Evolutionary conservation across 2,888 invertebrate species (phyloP).

Genomic region (Capitulum mitella): DNA sequence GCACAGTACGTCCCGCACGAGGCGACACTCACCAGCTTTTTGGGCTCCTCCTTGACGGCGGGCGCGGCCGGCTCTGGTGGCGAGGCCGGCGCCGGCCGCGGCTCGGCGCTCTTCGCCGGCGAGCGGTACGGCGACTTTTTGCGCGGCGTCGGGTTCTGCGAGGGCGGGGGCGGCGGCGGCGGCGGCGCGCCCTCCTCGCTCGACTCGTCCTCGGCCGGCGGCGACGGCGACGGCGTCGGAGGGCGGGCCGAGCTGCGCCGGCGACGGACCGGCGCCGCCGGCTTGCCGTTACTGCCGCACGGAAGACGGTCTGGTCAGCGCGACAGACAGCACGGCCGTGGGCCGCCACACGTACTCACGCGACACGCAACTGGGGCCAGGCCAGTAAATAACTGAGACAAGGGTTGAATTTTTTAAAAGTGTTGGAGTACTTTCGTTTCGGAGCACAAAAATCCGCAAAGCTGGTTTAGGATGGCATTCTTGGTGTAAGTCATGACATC

Average conservation of each 20-base stretch:
- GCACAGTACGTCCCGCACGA: too few relatives aligned
- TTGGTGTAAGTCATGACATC: too few relatives aligned
- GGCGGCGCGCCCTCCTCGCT: not conserved
- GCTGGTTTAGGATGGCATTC: too few relatives aligned
- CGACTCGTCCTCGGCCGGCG: not conserved
- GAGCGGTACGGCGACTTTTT: slow-evolving; percentile 28
- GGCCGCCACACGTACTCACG: too few relatives aligned
- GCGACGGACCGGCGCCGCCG: not conserved
- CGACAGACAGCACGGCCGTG: too few relatives aligned
- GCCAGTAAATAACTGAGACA: too few relatives aligned
- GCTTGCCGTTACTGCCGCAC: not conserved
- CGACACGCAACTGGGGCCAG: too few relatives aligned
- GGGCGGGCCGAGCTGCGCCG: not conserved
- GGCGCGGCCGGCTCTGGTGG: slow-evolving; percentile 37
- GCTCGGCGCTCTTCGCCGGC: slow-evolving; percentile 37
- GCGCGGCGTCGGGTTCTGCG: slow-evolving; percentile 34
- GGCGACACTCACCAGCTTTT: slow-evolving; percentile 27
- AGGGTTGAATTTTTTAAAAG: too few relatives aligned
- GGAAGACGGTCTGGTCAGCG: not conserved
- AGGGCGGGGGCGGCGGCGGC: slow-evolving; percentile 31
- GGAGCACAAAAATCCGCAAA: too few relatives aligned
- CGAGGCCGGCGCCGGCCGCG: slow-evolving; percentile 31
- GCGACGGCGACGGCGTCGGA: not conserved
- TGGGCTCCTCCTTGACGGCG: slow-evolving; percentile 31
- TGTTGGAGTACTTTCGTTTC: too few relatives aligned